Evolutionary conservation across 2,888 invertebrate genomes (phyloP).

Genomic region (Cerastis leucographa): DNA sequence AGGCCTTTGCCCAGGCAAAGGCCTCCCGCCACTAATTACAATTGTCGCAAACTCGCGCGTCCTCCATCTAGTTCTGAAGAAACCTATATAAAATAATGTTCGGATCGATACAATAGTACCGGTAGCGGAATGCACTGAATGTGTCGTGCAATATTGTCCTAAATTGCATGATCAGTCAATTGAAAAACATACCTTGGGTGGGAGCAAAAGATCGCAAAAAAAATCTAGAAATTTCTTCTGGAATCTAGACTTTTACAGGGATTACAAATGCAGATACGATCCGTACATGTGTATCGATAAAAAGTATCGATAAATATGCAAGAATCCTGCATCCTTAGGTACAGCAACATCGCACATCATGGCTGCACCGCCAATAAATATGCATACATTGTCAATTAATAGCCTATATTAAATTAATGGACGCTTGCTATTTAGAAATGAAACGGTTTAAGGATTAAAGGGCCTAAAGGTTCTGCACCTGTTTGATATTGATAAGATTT

Average conservation of each 20-base stretch:
- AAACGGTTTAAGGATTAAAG: conserved; percentile 45
- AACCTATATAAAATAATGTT: not conserved
- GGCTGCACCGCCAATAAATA: conserved; percentile 55
- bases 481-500: conserved; percentile 44
- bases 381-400: conserved; percentile 67
- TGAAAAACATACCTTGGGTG: not conserved
- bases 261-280: not conserved
- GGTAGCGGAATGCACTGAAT: not conserved
- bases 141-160: not conserved
- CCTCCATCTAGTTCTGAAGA: not conserved
- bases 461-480: conserved; percentile 56
- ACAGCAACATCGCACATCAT: conserved; percentile 64
- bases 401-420: conserved; percentile 63
- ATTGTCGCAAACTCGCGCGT: not conserved
- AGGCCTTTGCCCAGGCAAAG: not conserved
- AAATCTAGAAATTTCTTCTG: not conserved
- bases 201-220: not conserved
- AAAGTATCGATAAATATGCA: conserved; percentile 6
- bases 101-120: not conserved
- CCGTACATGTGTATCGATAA: not conserved
- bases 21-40: not conserved
- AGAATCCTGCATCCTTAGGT: not conserved
- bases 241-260: not conserved
- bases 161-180: not conserved
- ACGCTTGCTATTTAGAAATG: conserved; percentile 55